A percentile compares a stretch with the other conserved stretches of the same genome.
phyloP scores from a whole-genome alignment of 1,140 invertebrate species.

The Drosophila suzukii region DNA sequence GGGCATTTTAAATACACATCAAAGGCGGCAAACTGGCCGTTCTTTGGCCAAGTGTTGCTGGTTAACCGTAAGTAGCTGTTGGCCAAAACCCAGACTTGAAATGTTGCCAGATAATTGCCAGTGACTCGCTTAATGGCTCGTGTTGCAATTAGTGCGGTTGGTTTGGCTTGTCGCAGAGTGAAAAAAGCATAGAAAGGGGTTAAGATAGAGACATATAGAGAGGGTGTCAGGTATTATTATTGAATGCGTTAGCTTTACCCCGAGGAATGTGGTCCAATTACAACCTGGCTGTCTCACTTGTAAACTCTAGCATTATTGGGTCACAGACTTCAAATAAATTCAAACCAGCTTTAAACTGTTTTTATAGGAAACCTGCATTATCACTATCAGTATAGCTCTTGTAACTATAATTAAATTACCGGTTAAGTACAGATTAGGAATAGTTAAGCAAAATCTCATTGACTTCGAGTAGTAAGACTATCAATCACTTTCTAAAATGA shows the following conservation, averaged over 20 bases:
- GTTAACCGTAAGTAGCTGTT: slow-evolving; percentile 77
- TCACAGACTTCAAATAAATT: slow-evolving; percentile 8
- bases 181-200: slow-evolving; percentile 11
- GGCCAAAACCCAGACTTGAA: slow-evolving; percentile 39
- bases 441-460: background rate
- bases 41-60: slow-evolving; percentile 71
- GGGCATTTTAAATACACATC: slow-evolving; percentile 74
- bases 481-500: slow-evolving; percentile 29
- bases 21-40: slow-evolving; percentile 35
- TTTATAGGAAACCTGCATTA: background rate
- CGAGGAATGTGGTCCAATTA: slow-evolving; percentile 17
- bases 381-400: background rate
- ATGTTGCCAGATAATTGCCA: slow-evolving; percentile 71
- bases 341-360: background rate
- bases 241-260: slow-evolving; percentile 9
- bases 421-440: background rate
- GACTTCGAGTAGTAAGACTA: background rate
- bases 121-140: slow-evolving; percentile 71
- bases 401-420: background rate
- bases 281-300: slow-evolving; percentile 13
- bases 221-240: slow-evolving; percentile 28
- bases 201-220: slow-evolving; percentile 19
- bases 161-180: slow-evolving; percentile 19
- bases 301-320: slow-evolving; percentile 18
- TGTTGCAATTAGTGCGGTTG: slow-evolving; percentile 76